A percentile compares a stretch with the other conserved stretches of the same genome.
Evolutionary conservation across 2,888 invertebrate species (phyloP).

Genomic region (Drosophila rubida): DNA sequence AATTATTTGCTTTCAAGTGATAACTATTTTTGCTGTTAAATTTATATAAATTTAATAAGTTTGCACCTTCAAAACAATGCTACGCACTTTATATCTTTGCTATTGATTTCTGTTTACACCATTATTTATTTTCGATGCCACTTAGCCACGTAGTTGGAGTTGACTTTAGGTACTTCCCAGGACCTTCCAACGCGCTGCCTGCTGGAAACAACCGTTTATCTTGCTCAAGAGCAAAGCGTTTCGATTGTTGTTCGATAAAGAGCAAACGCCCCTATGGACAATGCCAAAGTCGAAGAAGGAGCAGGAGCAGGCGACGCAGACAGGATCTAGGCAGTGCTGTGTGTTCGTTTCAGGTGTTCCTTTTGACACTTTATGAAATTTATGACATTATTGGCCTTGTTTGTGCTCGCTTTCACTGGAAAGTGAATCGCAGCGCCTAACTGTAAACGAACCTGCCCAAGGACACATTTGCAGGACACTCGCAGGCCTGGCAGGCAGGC

Average conservation of each 20-base stretch:
- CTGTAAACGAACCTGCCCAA: slow-evolving; percentile 64
- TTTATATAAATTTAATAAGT: too few species aligned
- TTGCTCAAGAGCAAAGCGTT: slow-evolving; percentile 25
- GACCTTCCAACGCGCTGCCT: background rate
- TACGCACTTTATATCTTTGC: background rate
- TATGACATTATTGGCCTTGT: slow-evolving; percentile 75
- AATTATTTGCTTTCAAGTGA: too few species aligned
- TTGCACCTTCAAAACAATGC: background rate
- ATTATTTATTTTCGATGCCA: background rate
- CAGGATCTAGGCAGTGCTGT: background rate
- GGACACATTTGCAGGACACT: slow-evolving; percentile 36
- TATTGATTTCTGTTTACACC: background rate
- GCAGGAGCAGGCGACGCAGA: background rate
- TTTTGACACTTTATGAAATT: slow-evolving; percentile 83
- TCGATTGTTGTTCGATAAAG: slow-evolving; percentile 32
- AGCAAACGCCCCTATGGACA: slow-evolving; percentile 46
- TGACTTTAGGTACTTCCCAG: background rate
- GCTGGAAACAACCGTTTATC: slow-evolving; percentile 12
- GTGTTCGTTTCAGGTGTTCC: slow-evolving; percentile 62
- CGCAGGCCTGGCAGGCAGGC: slow-evolving; percentile 18
- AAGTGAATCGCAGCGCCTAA: slow-evolving; percentile 59
- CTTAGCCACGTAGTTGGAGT: background rate
- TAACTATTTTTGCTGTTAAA: too few species aligned
- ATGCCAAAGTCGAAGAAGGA: background rate
- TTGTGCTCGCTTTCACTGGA: slow-evolving; percentile 57